Evolutionary conservation across 2,113 vertebrate species (phyloP).

Genomic region (Semnornis frantzii): DNA sequence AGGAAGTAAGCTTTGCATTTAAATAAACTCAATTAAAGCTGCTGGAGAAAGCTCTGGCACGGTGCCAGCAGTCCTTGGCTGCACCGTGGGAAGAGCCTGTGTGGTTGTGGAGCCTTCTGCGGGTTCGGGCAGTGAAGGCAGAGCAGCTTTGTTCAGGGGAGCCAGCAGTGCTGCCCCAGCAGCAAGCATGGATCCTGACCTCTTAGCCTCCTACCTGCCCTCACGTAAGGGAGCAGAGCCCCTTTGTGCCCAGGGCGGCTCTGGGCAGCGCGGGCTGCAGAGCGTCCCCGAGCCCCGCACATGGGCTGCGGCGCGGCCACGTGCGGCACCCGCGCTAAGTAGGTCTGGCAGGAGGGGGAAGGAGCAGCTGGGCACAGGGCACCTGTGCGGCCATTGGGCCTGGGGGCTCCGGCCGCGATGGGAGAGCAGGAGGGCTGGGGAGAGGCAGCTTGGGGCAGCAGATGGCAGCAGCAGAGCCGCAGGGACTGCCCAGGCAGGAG

Average conservation of each 20-base stretch:
- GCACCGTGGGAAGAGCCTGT: neutral
- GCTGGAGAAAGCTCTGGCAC: neutral
- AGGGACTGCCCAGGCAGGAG: neutral
- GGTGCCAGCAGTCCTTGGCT: neutral
- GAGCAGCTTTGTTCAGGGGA: neutral
- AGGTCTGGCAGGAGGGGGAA: constrained; percentile 1
- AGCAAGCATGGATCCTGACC: neutral
- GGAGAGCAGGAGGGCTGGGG: rapidly evolving
- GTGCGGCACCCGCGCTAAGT: neutral
- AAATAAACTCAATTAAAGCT: neutral
- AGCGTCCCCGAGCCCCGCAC: neutral
- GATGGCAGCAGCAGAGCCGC: neutral
- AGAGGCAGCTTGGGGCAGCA: rapidly evolving
- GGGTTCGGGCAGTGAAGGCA: neutral
- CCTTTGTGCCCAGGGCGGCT: neutral
- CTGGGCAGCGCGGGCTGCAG: neutral
- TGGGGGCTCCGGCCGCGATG: neutral
- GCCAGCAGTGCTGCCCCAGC: neutral
- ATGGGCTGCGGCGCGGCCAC: neutral
- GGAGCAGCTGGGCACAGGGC: too few species aligned
- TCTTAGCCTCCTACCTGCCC: neutral
- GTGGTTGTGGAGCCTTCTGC: neutral
- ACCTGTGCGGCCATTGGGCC: too few species aligned
- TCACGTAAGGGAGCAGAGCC: neutral
- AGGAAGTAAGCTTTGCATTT: neutral